Base-by-base conservation (phyloP, 37 sponge, comb jelly and placozoan species). In the Spongia lamella region DNA sequence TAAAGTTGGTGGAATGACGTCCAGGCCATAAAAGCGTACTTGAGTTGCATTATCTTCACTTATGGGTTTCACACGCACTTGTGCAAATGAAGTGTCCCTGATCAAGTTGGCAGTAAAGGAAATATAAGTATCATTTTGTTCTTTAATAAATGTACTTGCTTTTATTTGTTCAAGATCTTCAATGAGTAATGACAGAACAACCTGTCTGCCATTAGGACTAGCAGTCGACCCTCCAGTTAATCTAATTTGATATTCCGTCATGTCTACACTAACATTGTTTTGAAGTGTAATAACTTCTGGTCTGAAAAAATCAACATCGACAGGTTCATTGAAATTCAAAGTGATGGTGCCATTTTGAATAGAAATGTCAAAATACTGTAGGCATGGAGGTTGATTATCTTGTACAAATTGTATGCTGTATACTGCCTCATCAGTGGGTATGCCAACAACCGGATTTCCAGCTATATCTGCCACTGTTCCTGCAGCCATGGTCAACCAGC, bases 241-340 rank as follows among this genome's bases (percentile, higher is more conserved):
- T 50, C 72, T 52, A 4, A 89, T 51, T 40, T 47, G 55, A 25
- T 77, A 56, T 24, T 60, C 71, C 25, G 27, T 33, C 1, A 26
- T 15, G 38, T 68, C 24, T 15, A 68, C 73, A 34, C 68, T 63
- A 19, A 57, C 38, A 4, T 37, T 19, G 34, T 73, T 51, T 30
- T 79, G 83, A 13, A 88, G 61, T 36, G 85, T 68, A 16, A 95
- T 61, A 3, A 73, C 86, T 24, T 66, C 64, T 39, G 83, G 83
- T 56, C 84, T 65, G 17, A 91, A 39, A 17, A 59, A 80, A 47
- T 79, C 76, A 17, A 66, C 66, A 49, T 82, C 56, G 4, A 95
- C 96, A 40, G 96, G 96, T 50, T 95, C 92, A 75, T 36, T 83
- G 70, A 91, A 95, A 59, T 75, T 88, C 39, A 95, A 65, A 29